Conservation (phyloP, 1,140 invertebrate species). For the Neodiprion fabricii region DNA sequence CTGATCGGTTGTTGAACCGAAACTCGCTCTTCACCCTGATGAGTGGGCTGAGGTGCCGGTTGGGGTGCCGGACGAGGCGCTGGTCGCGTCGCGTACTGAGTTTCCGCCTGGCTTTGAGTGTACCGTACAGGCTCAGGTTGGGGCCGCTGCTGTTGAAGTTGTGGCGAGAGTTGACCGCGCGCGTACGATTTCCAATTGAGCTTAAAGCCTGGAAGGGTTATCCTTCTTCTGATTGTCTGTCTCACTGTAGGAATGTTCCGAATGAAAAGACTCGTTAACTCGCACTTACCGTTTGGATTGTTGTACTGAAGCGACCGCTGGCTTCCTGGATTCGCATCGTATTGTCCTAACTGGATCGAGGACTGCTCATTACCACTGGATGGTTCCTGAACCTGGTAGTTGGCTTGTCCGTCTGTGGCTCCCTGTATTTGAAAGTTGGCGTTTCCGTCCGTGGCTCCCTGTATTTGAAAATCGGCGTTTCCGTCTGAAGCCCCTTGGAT, state of each 20-base stretch:
- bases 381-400: constrained; percentile 43
- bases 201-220: constrained; percentile 41
- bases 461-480: constrained; percentile 28
- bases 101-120: not conserved
- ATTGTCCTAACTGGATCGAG: constrained; percentile 34
- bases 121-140: constrained; percentile 25
- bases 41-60: constrained; percentile 60
- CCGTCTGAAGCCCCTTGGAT: constrained; percentile 46
- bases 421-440: constrained; percentile 53
- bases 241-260: not conserved
- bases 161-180: constrained; percentile 31
- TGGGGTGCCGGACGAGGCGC: constrained; percentile 29
- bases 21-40: constrained; percentile 35
- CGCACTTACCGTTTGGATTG: constrained; percentile 49
- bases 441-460: constrained; percentile 35
- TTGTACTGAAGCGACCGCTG: constrained; percentile 49
- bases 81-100: constrained; percentile 14
- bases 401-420: constrained; percentile 42
- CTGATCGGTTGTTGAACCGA: constrained; percentile 35
- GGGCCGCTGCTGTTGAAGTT: constrained; percentile 28
- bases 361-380: constrained; percentile 36
- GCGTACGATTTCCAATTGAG: constrained; percentile 56
- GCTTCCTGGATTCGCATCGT: constrained; percentile 35
- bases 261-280: not conserved
- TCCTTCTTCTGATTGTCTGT: not conserved